These are phyloP conservation scores for Solenopsis invicta DNA, from an alignment of 1,140 invertebrate species.

Conservation along the genomic window DNA sequence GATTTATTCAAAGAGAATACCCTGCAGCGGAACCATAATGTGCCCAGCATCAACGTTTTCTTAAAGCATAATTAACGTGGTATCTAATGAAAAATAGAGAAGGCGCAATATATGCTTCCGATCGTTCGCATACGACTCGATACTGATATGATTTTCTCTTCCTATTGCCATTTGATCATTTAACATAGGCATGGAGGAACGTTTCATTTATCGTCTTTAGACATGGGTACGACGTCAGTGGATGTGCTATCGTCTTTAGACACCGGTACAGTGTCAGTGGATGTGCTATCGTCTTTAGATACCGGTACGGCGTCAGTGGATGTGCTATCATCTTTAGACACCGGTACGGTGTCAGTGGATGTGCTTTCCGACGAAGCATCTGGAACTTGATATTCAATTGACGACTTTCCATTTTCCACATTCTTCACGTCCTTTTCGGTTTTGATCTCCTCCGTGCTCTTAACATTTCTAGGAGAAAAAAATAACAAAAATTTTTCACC, in stretches of 20 bases:
- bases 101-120: constrained; percentile 74
- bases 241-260: constrained; percentile 64
- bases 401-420: background rate
- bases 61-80: constrained; percentile 70
- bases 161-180: constrained; percentile 72
- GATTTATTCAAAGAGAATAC: constrained; percentile 68
- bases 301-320: background rate
- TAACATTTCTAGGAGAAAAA: background rate
- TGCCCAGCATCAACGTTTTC: constrained; percentile 67
- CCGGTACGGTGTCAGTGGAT: background rate
- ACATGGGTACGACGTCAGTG: background rate
- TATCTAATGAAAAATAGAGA: constrained; percentile 78
- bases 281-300: constrained; percentile 63
- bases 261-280: background rate
- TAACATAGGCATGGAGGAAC: constrained; percentile 47
- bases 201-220: constrained; percentile 72
- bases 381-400: background rate
- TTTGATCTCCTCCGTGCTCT: background rate
- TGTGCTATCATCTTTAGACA: constrained; percentile 55
- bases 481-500: background rate
- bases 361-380: background rate
- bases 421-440: background rate
- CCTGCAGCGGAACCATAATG: constrained; percentile 66
- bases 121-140: constrained; percentile 79
- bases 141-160: constrained; percentile 83